Evolutionary conservation across 2,113 vertebrate species (phyloP), one percentile per base, ranked within the genome.

Genomic region (Alectura lathami): DNA sequence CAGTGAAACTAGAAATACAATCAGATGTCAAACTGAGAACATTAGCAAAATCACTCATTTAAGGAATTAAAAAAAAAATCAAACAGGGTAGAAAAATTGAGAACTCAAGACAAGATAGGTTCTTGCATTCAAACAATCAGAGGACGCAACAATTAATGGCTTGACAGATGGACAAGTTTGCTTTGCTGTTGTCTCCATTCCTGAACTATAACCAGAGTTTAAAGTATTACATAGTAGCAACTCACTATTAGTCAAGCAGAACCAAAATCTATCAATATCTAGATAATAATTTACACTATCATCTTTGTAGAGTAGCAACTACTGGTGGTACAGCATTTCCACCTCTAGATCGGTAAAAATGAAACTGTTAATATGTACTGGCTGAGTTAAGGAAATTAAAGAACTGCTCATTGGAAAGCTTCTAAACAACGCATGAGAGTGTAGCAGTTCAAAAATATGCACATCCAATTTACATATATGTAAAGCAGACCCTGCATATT

Each of bases 1-100:
- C 60, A 70, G 7, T 40, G 34, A 91, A 93, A 96, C 8, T 11
- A 47, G 7, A 89, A 62, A 23, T 43, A 40, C 40, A 34, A 80
- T 53, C 38, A 54, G 3, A 63, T 66, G 29, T 32, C 56, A 56
- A 18, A 75, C 11, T 15, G 6, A 77, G 24, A 83, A 57, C 7
- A n/a, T 43, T 13, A 54, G 2, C 30, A 77, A 93, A 54, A 3
- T 45, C 17, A 50, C 1, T 50, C 1, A 24, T 54, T 70, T 74
- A 63, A 43, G 4, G 62, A 88, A 74, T 62, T 73, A 24, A 62
- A 83, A 80, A 27, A 43, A n/a, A 30, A 43, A 38, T 27, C 24
- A 90, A 16, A 8, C 75, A 32, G 9, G 2, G 3, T 2, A 5
- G 9, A 32, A n/a, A 51, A 67, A 27, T 0, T 30, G 14, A 64